Percentiles rank a stretch among this genome's conserved stretches.
These are phyloP conservation scores for Hetaerina titia DNA, from an alignment of 2,888 invertebrate species.

Conservation along the genomic window DNA sequence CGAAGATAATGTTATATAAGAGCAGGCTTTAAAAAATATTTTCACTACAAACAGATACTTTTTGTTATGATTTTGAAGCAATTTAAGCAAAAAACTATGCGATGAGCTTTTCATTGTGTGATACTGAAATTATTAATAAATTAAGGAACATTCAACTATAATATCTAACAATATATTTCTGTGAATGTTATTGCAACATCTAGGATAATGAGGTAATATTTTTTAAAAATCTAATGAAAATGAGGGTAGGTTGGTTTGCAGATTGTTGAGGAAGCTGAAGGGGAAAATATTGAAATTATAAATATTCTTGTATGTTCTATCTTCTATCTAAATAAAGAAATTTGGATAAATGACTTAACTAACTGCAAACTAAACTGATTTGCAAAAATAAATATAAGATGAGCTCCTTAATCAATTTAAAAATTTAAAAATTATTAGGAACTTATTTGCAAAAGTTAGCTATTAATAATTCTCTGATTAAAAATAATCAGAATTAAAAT, in stretches of 20 bases:
- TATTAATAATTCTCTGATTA: no score
- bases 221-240: not conserved
- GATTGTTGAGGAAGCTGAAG: not conserved
- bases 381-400: no score
- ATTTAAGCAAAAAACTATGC: not conserved
- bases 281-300: not conserved
- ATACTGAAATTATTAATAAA: not conserved
- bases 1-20: no score
- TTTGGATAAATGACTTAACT: no score
- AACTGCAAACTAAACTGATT: no score
- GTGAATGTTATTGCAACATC: no score
- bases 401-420: no score
- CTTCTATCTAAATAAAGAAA: not conserved
- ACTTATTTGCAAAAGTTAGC: no score
- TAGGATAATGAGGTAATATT: not conserved
- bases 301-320: not conserved
- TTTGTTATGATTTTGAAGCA: not conserved
- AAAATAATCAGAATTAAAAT: no score
- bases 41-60: not conserved
- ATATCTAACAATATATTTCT: no score
- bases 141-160: no score
- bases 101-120: not conserved
- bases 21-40: not conserved
- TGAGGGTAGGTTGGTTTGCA: not conserved
- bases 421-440: no score